Conservation (phyloP, 1,140 invertebrate genomes). For the Gonatopus flavifemur region DNA sequence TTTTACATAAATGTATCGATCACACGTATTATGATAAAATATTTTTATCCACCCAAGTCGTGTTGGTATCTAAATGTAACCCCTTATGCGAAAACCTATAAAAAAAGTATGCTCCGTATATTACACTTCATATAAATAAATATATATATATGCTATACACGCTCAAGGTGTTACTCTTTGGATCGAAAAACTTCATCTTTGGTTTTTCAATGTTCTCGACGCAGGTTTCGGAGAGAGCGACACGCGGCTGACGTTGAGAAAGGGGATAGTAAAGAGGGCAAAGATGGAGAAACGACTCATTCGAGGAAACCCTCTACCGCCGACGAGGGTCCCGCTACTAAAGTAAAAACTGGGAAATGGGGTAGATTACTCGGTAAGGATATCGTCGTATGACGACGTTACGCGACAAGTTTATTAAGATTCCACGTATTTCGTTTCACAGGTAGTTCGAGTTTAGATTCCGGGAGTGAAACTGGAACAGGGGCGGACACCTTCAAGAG, state of each 20-base stretch:
- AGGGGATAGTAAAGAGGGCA: conserved; percentile 59
- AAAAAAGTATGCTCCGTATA: too few relatives aligned
- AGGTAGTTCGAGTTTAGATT: conserved; percentile 71
- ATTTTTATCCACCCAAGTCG: too few relatives aligned
- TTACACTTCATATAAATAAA: too few relatives aligned
- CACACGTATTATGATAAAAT: too few relatives aligned
- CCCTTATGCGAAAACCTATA: too few relatives aligned
- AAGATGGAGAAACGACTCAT: conserved; percentile 53
- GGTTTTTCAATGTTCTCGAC: conserved; percentile 27
- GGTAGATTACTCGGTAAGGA: conserved; percentile 69
- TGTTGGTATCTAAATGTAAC: too few relatives aligned
- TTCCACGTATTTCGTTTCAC: too few relatives aligned
- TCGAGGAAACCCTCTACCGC: conserved; percentile 64
- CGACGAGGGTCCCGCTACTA: conserved; percentile 56
- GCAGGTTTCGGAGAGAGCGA: conserved; percentile 52
- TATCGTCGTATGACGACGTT: not conserved
- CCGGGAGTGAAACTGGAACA: conserved; percentile 57
- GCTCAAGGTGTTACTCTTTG: not conserved
- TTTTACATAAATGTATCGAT: conserved; percentile 8
- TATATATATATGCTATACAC: conserved; percentile 12
- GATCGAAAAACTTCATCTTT: conserved; percentile 17
- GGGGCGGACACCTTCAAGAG: conserved; percentile 65
- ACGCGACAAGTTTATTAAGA: too few relatives aligned
- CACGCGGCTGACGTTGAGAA: conserved; percentile 66
- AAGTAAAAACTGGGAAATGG: conserved; percentile 72